These are phyloP conservation scores for Gallirallus australis DNA, from an alignment of 2,797 vertebrate species.

Conservation along the genomic window DNA sequence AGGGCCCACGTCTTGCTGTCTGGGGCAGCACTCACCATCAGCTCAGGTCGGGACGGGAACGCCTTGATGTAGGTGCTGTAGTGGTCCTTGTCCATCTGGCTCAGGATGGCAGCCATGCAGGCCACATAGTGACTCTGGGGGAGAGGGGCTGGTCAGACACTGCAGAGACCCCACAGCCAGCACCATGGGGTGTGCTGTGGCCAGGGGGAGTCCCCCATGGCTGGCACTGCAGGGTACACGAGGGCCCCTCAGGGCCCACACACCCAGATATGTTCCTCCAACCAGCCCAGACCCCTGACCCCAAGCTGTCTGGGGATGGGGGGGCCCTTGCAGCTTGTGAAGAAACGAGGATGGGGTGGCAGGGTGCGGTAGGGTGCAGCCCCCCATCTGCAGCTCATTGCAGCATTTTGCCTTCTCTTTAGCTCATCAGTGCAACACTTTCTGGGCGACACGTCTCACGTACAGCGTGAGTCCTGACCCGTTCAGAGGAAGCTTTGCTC, in stretches of 20 bases:
- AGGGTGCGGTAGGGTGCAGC: background rate
- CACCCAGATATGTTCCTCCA: fast-evolving
- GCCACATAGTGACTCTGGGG: slow-evolving; percentile 67
- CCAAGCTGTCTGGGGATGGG: too few relatives aligned
- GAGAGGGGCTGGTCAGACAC: background rate
- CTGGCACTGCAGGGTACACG: fast-evolving
- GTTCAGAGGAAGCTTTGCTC: background rate
- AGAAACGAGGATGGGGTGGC: fast-evolving
- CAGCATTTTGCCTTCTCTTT: background rate
- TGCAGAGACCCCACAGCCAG: fast-evolving
- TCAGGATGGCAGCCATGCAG: slow-evolving; percentile 72
- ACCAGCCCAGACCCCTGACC: fast-evolving
- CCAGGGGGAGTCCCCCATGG: fast-evolving
- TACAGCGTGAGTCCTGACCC: background rate
- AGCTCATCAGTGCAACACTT: background rate
- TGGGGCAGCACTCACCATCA: slow-evolving; percentile 58
- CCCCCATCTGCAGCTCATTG: background rate
- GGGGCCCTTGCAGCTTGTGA: background rate
- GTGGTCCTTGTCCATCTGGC: slow-evolving; percentile 63
- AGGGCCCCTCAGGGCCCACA: fast-evolving
- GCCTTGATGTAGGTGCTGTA: slow-evolving; percentile 62
- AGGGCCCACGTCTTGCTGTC: fast-evolving
- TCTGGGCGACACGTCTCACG: background rate
- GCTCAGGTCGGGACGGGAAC: slow-evolving; percentile 30
- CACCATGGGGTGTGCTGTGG: fast-evolving